These are phyloP conservation scores for Octomys mimax DNA, from an alignment of 2,797 vertebrate species.

Conservation along the genomic window DNA sequence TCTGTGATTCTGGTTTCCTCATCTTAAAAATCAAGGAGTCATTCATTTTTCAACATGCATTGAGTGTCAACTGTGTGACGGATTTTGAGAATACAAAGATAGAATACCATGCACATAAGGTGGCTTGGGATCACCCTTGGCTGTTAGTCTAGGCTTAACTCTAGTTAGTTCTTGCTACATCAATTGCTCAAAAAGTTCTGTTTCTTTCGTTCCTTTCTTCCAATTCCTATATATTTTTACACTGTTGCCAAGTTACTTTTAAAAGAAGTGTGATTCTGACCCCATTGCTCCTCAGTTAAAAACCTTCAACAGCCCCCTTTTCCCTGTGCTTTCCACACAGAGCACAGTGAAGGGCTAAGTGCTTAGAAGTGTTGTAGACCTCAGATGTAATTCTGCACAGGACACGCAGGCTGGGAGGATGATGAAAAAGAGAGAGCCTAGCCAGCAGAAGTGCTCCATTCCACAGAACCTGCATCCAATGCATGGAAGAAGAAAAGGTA, in stretches of 20 bases:
- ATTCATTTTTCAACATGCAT: neutral
- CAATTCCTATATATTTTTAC: neutral
- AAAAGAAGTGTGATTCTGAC: neutral
- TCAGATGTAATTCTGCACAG: neutral
- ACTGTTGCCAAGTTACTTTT: neutral
- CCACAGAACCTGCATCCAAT: neutral
- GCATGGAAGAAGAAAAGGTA: neutral
- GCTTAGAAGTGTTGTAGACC: neutral
- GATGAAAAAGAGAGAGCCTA: neutral
- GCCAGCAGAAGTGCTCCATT: neutral
- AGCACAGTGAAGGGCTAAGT: neutral
- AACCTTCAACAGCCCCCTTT: neutral
- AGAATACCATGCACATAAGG: neutral
- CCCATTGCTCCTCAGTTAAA: neutral
- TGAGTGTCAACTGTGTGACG: neutral
- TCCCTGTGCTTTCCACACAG: neutral
- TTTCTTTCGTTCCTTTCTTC: neutral
- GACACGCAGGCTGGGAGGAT: neutral
- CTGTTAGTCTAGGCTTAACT: neutral
- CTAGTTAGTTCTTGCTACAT: neutral
- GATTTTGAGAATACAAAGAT: neutral
- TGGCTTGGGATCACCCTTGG: neutral
- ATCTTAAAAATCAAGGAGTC: constrained; percentile 24
- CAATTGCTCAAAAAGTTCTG: neutral
- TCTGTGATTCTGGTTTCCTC: constrained; percentile 6